These are phyloP conservation scores for Atrina japonica DNA, from an alignment of 2,888 invertebrate species.

Conservation along the genomic window DNA sequence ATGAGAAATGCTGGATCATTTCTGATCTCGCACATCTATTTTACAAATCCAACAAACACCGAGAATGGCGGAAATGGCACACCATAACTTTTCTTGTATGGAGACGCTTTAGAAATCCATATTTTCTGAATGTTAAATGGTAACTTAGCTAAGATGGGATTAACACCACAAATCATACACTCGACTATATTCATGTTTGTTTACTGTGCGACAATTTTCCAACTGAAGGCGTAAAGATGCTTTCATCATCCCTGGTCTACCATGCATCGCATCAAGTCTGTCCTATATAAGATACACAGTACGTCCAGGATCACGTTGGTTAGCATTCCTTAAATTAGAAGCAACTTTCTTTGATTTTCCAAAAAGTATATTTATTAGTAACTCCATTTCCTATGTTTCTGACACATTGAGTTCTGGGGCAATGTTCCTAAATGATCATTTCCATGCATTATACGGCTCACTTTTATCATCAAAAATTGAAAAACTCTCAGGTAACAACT, in stretches of 20 bases:
- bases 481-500: too few species aligned
- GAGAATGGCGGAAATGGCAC: conserved; percentile 35
- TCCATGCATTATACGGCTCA: too few species aligned
- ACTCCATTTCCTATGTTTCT: conserved; percentile 39
- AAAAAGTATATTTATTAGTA: conserved; percentile 43
- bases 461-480: too few species aligned
- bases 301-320: conserved; percentile 17
- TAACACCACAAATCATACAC: conserved; percentile 40
- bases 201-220: conserved; percentile 25
- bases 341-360: conserved; percentile 40
- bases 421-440: conserved; percentile 31
- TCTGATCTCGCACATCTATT: conserved; percentile 2
- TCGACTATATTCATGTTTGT: conserved; percentile 18
- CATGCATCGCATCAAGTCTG: conserved; percentile 32
- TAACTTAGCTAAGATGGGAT: conserved; percentile 34
- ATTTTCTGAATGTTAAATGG: conserved; percentile 34
- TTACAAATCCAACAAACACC: conserved; percentile 24
- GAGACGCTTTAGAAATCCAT: conserved; percentile 29
- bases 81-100: conserved; percentile 25
- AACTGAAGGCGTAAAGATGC: conserved; percentile 18
- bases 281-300: conserved; percentile 30
- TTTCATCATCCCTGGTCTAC: conserved; percentile 36
- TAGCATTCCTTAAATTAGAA: conserved; percentile 16
- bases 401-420: conserved; percentile 34
- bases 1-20: conserved; percentile 36